phyloP scores from a whole-genome alignment of 2,888 invertebrate species.

The Sylvicola cinctus region DNA sequence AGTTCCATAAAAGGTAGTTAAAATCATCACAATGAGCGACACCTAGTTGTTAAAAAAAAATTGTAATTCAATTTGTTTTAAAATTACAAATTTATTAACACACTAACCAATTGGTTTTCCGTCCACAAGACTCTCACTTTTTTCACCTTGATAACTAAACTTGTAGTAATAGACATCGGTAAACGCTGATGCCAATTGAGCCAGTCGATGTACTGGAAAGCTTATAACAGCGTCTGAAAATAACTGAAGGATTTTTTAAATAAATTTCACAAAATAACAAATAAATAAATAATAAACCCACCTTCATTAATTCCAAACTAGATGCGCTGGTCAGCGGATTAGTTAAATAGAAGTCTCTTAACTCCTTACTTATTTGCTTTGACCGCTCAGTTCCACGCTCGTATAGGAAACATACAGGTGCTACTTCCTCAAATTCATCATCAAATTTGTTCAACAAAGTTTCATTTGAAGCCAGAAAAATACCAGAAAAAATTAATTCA shows the following conservation, averaged over 20 bases:
- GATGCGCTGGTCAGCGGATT: conserved; percentile 21
- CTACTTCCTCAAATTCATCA: conserved; percentile 35
- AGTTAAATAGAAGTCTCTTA: conserved; percentile 31
- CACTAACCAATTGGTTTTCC: conserved; percentile 28
- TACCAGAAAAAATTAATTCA: conserved; percentile 40
- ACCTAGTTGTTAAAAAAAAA: too few species aligned
- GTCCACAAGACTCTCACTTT: conserved; percentile 33
- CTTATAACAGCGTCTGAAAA: conserved; percentile 38
- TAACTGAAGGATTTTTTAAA: too few species aligned
- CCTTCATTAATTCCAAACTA: conserved; percentile 21
- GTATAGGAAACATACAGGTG: conserved; percentile 41
- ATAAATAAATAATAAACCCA: not conserved
- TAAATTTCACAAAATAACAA: not conserved
- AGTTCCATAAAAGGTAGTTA: too few species aligned
- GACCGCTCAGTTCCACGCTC: conserved; percentile 33
- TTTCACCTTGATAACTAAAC: conserved; percentile 38
- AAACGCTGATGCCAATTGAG: conserved; percentile 33
- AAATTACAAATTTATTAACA: conserved; percentile 32
- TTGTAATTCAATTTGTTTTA: too few species aligned
- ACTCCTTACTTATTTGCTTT: conserved; percentile 26
- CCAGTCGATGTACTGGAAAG: conserved; percentile 36
- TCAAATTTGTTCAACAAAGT: conserved; percentile 33
- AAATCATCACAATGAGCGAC: too few species aligned
- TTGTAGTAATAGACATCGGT: conserved; percentile 39
- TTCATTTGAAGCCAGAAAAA: conserved; percentile 27